Evolutionary conservation across 2,797 vertebrate species (phyloP).

Genomic region (Acipenser transmontanus): DNA sequence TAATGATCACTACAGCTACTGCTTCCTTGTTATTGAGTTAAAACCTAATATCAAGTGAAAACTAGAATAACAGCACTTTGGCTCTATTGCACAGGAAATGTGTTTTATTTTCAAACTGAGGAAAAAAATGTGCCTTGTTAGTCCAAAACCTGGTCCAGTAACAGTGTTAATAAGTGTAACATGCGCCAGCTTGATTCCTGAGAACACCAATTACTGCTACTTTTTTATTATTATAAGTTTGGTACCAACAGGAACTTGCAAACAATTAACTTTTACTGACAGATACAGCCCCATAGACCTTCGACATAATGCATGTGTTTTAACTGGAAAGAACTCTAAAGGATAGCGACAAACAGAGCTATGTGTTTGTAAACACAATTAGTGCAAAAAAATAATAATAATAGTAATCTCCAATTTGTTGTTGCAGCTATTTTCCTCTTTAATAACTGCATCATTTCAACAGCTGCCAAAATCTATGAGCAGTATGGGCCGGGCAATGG

Average conservation of each 20-base stretch:
- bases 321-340: no score
- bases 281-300: neutral
- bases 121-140: constrained; percentile 6
- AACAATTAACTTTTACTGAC: constrained; percentile 12
- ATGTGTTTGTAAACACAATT: no score
- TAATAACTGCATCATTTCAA: no score
- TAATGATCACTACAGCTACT: constrained; percentile 15
- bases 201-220: constrained; percentile 10
- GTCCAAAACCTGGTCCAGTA: constrained; percentile 6
- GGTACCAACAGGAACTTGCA: constrained; percentile 8
- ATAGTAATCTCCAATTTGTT: no score
- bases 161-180: constrained; percentile 15
- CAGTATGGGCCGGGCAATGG: neutral
- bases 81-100: constrained; percentile 7
- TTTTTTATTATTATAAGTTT: neutral
- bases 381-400: no score
- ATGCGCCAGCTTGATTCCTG: constrained; percentile 6
- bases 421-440: no score
- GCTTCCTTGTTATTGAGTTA: constrained; percentile 10
- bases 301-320: neutral
- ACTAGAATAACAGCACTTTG: constrained; percentile 6
- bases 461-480: neutral
- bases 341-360: no score
- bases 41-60: constrained; percentile 6
- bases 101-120: neutral